These are phyloP conservation scores for Cantharis rustica DNA, from an alignment of 2,888 invertebrate genomes.

Conservation along the genomic window DNA sequence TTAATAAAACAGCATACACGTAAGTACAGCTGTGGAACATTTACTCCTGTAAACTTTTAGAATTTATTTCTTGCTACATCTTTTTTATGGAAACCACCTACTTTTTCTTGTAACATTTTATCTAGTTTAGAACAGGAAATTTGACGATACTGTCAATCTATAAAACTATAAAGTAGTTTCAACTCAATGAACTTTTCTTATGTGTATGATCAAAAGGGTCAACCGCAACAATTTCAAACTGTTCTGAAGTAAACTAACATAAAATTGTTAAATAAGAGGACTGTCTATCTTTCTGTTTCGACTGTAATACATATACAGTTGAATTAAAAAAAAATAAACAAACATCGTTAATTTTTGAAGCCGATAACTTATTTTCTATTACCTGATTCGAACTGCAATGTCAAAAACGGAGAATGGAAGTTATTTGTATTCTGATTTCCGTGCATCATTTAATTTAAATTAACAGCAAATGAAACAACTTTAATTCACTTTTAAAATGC, in stretches of 20 bases:
- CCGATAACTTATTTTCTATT: too few species aligned
- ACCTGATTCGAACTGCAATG: too few species aligned
- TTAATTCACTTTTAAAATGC: too few species aligned
- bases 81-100: not conserved
- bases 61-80: not conserved
- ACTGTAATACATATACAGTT: too few species aligned
- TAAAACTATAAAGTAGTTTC: not conserved
- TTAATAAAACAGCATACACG: too few species aligned
- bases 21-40: not conserved
- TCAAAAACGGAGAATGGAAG: too few species aligned
- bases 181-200: not conserved
- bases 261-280: not conserved
- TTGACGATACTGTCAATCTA: not conserved
- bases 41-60: not conserved
- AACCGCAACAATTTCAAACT: not conserved
- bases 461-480: too few species aligned
- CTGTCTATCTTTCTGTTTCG: not conserved
- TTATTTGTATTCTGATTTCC: too few species aligned
- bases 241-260: not conserved
- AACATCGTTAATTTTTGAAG: too few species aligned
- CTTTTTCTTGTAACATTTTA: not conserved
- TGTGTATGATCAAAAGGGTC: not conserved
- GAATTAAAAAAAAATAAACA: too few species aligned
- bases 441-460: too few species aligned
- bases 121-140: not conserved